Conservation (phyloP, 2,888 invertebrate species). For the Petrolisthes manimaculis region DNA sequence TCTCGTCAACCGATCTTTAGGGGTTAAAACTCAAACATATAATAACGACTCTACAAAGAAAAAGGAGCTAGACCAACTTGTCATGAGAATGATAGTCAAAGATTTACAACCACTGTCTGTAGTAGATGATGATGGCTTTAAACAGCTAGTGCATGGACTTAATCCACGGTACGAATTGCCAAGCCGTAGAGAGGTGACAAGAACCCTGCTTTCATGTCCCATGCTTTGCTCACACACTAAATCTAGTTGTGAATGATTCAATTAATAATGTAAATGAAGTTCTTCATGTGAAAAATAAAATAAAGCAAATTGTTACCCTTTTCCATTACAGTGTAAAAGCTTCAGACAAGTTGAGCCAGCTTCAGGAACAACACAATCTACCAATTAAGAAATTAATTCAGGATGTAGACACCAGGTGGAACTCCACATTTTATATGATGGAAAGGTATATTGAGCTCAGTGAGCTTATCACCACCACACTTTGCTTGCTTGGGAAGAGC, state of each 20-base stretch:
- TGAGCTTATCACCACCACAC: constrained; percentile 12
- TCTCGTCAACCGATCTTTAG: no score
- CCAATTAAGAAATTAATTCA: constrained; percentile 19
- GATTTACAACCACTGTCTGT: constrained; percentile 37
- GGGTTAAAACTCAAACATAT: neutral
- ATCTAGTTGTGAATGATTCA: constrained; percentile 21
- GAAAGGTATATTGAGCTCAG: neutral
- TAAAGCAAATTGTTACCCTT: constrained; percentile 10
- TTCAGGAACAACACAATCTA: constrained; percentile 3
- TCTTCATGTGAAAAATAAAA: neutral
- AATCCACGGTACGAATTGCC: constrained; percentile 29
- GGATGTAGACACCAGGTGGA: constrained; percentile 40
- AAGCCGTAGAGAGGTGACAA: constrained; percentile 10
- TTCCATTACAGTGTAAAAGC: constrained; percentile 27
- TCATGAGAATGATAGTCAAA: constrained; percentile 11
- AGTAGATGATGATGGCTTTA: constrained; percentile 35
- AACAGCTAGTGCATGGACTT: neutral
- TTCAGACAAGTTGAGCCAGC: neutral
- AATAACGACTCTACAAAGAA: constrained; percentile 23
- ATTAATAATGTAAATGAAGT: neutral
- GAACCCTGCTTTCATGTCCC: constrained; percentile 14
- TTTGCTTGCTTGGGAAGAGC: constrained; percentile 11
- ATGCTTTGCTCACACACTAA: constrained; percentile 28
- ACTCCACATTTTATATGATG: constrained; percentile 34
- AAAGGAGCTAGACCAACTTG: neutral